Base-by-base conservation (phyloP, 2,797 vertebrate species). In the Spheniscus humboldti region DNA sequence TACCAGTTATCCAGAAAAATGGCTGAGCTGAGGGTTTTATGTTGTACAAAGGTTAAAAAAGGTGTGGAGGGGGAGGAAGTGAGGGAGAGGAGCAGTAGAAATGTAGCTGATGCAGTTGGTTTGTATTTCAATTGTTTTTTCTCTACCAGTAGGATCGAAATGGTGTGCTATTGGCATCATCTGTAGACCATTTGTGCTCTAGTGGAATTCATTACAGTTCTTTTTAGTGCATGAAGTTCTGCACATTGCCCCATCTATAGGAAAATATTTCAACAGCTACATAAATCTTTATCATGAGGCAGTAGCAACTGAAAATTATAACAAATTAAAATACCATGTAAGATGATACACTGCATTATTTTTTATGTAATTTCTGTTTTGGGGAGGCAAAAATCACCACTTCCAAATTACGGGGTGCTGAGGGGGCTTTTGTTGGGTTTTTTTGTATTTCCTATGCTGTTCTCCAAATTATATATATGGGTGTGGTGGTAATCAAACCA, bases 1-100 rank as follows among this genome's bases (percentile, higher is more conserved):
- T 87, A 96, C 41, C 87, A 93, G 45, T 91, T 97, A 97, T 94
- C 52, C 74, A 92, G 81, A 73, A 97, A 91, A 94, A 92, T 94
- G 95, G 77, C 83, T 91, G 87, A 96, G 62, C 79, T 90, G 30
- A 78, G 67, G 33, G 91, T 97, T 89, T 92, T 94, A 9, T 92
- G 57, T 91, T 94, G 60, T 94, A 77, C 88, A 68, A 87, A 92
- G 88, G 43, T 91, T 93, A 76, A 90, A 91, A 80, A 93, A 90
- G 57, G 79, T 95, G 22, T 57, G 24, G 85, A 92, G 31, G 76
- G 50, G 50, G 45, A 79, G 41, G 45, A 88, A 62, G 45, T 30
- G 79, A 96, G 11, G 20, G 33, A 90, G 10, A 18, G 23, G 31
- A 85, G 41, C 48, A 53, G 16, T 14, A 76, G 20, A 35, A 33